Percentiles rank a stretch among this genome's conserved stretches.
Evolutionary conservation across 2,888 invertebrate species (phyloP).

Genomic region (Laspeyria flexula): DNA sequence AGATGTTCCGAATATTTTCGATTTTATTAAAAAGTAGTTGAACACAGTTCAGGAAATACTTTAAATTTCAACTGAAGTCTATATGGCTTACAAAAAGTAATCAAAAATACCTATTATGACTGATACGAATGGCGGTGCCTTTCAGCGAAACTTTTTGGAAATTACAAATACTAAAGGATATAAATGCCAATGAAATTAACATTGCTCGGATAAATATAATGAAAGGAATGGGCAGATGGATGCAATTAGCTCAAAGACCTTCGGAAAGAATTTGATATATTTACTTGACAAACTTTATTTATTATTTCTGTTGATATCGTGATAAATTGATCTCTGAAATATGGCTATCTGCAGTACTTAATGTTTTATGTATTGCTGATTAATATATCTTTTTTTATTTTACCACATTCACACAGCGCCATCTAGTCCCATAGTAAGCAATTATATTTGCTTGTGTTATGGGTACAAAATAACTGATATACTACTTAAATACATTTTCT

Average conservation of each 20-base stretch:
- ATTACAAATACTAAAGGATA: not conserved
- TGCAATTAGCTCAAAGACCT: slow-evolving; percentile 7
- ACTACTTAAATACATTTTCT: no score
- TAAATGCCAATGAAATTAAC: not conserved
- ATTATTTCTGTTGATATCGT: not conserved
- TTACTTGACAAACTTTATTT: slow-evolving; percentile 4
- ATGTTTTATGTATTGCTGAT: not conserved
- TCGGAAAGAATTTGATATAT: slow-evolving; percentile 6
- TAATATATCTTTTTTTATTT: no score
- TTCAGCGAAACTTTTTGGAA: not conserved
- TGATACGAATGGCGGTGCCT: not conserved
- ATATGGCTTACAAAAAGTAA: no score
- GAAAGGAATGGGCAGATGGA: slow-evolving; percentile 7
- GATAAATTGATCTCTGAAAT: slow-evolving; percentile 1
- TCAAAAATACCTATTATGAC: no score
- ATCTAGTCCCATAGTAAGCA: no score
- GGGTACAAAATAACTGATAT: no score
- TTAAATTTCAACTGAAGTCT: no score
- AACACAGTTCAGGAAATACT: no score
- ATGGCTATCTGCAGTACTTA: not conserved
- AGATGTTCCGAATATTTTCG: no score
- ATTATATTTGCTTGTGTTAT: no score
- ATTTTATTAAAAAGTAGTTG: no score
- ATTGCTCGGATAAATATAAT: not conserved
- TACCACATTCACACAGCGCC: no score